Percentiles rank a stretch among this genome's conserved stretches.
Evolutionary conservation across 2,797 vertebrate genomes (phyloP).

Genomic region (Micropoecilia bifurca): DNA sequence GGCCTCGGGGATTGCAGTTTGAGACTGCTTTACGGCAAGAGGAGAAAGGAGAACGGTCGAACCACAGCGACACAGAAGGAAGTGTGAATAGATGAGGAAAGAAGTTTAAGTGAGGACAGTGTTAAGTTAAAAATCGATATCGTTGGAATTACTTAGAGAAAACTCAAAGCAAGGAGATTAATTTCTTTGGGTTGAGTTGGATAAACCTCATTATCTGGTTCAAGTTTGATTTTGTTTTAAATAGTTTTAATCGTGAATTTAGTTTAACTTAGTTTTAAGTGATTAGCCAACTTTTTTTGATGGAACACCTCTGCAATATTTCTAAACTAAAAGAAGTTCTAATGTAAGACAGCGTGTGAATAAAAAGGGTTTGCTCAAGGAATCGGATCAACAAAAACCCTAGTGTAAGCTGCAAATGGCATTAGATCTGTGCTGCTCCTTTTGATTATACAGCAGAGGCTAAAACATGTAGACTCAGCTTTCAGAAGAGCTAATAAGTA

Average conservation of each 20-base stretch:
- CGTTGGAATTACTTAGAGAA: not conserved
- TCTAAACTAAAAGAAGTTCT: not conserved
- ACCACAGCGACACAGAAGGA: not conserved
- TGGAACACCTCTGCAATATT: not conserved
- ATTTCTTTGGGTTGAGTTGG: not conserved
- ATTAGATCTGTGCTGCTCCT: not conserved
- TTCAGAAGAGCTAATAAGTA: not conserved
- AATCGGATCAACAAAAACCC: not conserved
- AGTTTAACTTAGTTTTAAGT: not conserved
- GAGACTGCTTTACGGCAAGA: not conserved
- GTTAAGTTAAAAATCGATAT: not conserved
- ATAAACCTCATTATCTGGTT: not conserved
- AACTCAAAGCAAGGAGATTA: not conserved
- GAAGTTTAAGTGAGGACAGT: not conserved
- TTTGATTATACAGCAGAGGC: not conserved
- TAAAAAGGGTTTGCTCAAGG: not conserved
- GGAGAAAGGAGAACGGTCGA: not conserved
- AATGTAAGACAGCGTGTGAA: not conserved
- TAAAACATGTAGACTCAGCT: not conserved
- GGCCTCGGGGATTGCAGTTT: too few relatives aligned
- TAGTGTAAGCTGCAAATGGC: not conserved
- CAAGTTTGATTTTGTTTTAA: not conserved
- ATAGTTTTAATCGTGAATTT: not conserved
- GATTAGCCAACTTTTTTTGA: not conserved
- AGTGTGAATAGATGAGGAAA: not conserved